Evolutionary conservation across 2,113 vertebrate species (phyloP).

Genomic region (Siphamia tubifer): DNA sequence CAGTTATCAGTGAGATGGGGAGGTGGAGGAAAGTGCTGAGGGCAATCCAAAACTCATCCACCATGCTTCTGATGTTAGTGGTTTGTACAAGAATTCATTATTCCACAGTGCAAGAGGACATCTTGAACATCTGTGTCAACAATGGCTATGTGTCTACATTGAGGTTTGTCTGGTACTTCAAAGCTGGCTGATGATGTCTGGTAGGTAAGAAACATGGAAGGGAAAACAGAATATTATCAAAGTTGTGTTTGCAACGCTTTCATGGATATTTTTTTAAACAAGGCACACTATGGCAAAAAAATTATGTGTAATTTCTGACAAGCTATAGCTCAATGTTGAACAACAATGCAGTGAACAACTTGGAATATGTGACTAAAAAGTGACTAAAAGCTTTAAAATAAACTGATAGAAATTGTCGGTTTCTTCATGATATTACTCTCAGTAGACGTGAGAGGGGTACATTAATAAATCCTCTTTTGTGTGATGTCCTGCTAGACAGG

Average conservation of each 20-base stretch:
- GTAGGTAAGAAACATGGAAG: slow-evolving; percentile 28
- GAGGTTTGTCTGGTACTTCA: slow-evolving; percentile 16
- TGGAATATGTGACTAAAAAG: background rate
- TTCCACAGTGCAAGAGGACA: slow-evolving; percentile 48
- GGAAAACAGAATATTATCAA: slow-evolving; percentile 3
- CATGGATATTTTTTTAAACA: background rate
- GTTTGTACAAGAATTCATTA: slow-evolving; percentile 54
- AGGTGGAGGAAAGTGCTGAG: slow-evolving; percentile 52
- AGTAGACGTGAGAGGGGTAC: background rate
- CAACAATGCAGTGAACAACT: background rate
- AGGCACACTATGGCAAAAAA: background rate
- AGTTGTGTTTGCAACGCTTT: background rate
- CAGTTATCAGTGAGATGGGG: slow-evolving; percentile 54
- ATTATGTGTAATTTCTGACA: background rate
- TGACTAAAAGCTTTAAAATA: too few species aligned
- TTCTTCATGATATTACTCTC: too few species aligned
- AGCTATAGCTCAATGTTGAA: background rate
- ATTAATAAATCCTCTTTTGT: background rate
- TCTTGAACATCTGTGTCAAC: slow-evolving; percentile 67
- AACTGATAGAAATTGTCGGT: too few species aligned
- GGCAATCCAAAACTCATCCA: slow-evolving; percentile 59
- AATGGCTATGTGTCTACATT: slow-evolving; percentile 24
- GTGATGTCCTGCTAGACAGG: background rate
- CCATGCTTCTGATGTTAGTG: slow-evolving; percentile 63
- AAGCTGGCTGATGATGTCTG: slow-evolving; percentile 16